Conservation (phyloP, 2,888 invertebrate genomes). For the Tipula lateralis region DNA sequence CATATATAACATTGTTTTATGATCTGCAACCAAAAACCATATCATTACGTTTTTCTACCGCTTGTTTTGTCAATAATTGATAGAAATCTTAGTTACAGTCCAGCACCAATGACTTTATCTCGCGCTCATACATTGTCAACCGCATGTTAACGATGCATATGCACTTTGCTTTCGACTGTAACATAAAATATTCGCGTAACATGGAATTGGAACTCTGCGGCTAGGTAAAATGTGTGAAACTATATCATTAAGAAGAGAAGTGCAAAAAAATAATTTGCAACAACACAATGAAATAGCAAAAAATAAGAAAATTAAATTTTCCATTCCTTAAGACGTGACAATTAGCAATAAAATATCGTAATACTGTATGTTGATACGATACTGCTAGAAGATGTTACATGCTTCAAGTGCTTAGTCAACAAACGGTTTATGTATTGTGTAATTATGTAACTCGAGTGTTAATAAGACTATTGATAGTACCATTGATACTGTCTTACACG, state of each 20-base stretch:
- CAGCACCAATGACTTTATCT: neutral
- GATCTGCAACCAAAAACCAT: neutral
- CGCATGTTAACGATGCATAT: neutral
- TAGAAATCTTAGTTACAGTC: neutral
- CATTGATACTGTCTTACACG: too few relatives aligned
- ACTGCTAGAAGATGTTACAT: neutral
- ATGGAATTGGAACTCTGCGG: neutral
- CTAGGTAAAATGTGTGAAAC: neutral
- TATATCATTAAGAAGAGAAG: neutral
- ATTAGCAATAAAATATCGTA: neutral
- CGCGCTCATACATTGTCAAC: neutral
- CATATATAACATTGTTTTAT: neutral
- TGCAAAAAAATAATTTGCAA: neutral
- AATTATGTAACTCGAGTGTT: neutral
- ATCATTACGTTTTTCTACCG: neutral
- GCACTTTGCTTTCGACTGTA: neutral
- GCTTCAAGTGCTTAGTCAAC: neutral
- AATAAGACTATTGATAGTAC: neutral
- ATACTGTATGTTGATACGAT: neutral
- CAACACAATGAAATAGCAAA: neutral
- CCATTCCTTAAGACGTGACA: neutral
- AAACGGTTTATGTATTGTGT: neutral
- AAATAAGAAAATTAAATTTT: neutral
- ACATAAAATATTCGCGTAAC: neutral
- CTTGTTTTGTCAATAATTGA: neutral